Conservation (phyloP, 2,113 vertebrate species). For the Phaethon lepturus region DNA sequence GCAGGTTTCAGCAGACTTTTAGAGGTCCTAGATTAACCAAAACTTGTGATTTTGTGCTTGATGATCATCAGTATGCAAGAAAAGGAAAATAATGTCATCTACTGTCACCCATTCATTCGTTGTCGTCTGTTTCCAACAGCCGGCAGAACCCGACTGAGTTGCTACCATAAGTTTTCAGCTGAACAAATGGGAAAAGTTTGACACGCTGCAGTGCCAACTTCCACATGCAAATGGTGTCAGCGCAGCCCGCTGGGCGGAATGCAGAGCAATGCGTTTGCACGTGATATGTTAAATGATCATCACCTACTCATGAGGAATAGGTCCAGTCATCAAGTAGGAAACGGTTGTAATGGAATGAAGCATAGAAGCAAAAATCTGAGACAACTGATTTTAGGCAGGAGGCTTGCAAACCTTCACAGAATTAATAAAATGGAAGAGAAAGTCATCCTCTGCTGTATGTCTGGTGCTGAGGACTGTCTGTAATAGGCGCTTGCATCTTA, state of each 20-base stretch:
- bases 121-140: constrained; percentile 17
- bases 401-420: not conserved
- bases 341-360: not conserved
- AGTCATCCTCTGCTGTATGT: not conserved
- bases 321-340: not conserved
- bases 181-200: constrained; percentile 6
- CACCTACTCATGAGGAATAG: not conserved
- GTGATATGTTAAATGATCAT: not conserved
- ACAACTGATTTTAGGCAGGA: not conserved
- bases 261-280: not conserved
- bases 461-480: not conserved
- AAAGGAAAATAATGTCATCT: not conserved
- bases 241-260: not conserved
- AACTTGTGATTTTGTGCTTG: not conserved
- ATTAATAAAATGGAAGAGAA: not conserved
- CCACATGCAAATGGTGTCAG: not conserved
- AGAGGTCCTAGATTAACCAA: not conserved
- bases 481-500: not conserved
- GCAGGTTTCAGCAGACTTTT: not conserved
- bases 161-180: not conserved
- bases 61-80: not conserved
- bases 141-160: not conserved
- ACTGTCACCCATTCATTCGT: not conserved
- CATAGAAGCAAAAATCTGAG: not conserved
- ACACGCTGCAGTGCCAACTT: not conserved